Evolutionary conservation across 1,140 invertebrate species (phyloP).

Genomic region (Ctenoplectra terminalis): DNA sequence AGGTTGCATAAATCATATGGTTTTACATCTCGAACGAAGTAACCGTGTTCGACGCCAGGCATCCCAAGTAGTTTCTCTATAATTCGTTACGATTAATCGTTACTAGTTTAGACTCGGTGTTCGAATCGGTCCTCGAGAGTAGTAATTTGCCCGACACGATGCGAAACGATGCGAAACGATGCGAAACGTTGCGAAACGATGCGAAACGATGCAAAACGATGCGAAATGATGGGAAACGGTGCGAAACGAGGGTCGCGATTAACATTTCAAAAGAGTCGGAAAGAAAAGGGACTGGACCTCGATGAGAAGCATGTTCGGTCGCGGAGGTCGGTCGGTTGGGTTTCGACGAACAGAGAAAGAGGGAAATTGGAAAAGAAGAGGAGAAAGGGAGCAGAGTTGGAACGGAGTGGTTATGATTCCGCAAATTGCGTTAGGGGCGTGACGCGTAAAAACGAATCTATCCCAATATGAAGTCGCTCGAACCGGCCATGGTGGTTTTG

Average conservation of each 20-base stretch:
- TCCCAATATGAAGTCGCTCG: background rate
- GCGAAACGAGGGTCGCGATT: background rate
- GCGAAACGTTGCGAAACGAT: no score
- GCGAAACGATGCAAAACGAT: no score
- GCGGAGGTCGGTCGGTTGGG: background rate
- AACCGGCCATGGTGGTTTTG: background rate
- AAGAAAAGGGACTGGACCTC: background rate
- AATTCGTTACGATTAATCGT: no score
- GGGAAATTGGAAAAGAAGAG: no score
- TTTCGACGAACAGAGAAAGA: no score
- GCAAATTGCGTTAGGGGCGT: background rate
- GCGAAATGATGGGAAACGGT: no score
- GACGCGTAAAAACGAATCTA: background rate
- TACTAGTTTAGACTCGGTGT: background rate
- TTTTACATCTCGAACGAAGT: background rate
- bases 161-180: no score
- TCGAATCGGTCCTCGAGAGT: background rate
- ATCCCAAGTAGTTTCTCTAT: no score
- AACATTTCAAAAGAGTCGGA: constrained; percentile 3
- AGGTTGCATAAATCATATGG: background rate
- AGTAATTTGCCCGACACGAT: background rate
- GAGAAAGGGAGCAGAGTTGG: background rate
- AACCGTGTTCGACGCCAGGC: no score
- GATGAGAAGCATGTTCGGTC: no score
- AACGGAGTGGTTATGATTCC: background rate